Evolutionary conservation across 2,888 invertebrate species (phyloP).

Genomic region (Physocephala rufipes): DNA sequence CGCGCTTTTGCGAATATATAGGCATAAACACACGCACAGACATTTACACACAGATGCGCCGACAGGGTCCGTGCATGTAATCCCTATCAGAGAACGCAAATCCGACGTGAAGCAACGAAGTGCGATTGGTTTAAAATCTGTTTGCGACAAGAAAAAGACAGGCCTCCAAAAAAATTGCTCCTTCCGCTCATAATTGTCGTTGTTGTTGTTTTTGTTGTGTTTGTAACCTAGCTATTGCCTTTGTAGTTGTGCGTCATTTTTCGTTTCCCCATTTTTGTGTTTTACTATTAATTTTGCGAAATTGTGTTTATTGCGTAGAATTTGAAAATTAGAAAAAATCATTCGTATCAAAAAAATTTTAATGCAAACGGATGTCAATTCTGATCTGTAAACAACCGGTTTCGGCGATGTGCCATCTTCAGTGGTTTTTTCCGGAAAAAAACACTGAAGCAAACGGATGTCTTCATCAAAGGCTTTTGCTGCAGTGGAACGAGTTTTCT

Average conservation of each 20-base stretch:
- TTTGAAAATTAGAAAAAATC: background rate
- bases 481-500: too few species aligned
- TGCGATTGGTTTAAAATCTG: constrained; percentile 62
- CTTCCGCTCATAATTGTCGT: constrained; percentile 24
- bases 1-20: constrained; percentile 3
- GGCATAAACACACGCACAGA: constrained; percentile 18
- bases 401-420: too few species aligned
- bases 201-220: constrained; percentile 44
- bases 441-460: background rate
- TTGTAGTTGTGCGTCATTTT: too few species aligned
- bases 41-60: constrained; percentile 19
- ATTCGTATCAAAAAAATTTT: too few species aligned
- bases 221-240: too few species aligned
- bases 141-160: constrained; percentile 56
- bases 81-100: too few species aligned
- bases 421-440: too few species aligned
- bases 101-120: too few species aligned
- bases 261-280: constrained; percentile 41
- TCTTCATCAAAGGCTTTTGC: too few species aligned
- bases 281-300: constrained; percentile 53
- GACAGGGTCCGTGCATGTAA: background rate
- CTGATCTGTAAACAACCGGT: too few species aligned
- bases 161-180: constrained; percentile 48
- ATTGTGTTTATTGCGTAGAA: background rate
- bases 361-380: too few species aligned